phyloP scores from a whole-genome alignment of 1,140 invertebrate species.

The Caenorhabditis brenneri region DNA sequence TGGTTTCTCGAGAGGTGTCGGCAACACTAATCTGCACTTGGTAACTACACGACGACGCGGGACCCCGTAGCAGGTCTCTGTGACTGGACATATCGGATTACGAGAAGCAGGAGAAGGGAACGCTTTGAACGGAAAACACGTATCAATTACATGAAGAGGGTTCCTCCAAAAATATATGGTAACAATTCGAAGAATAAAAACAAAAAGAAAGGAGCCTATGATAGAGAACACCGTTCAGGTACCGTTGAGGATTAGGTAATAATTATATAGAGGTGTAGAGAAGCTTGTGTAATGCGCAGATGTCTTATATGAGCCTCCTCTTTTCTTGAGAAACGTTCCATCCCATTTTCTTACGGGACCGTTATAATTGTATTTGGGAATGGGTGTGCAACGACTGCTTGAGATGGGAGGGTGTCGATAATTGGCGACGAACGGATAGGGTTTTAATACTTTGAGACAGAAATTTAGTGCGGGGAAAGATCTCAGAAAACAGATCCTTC shows the following conservation, averaged over 20 bases:
- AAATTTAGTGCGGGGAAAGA: too few species aligned
- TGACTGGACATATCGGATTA: constrained; percentile 34
- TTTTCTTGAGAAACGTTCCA: background rate
- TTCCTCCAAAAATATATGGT: background rate
- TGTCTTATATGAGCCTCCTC: constrained; percentile 6
- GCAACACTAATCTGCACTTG: constrained; percentile 43
- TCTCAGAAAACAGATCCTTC: too few species aligned
- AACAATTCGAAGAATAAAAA: background rate
- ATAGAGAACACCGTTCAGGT: background rate
- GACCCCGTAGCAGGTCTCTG: constrained; percentile 2
- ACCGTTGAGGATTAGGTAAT: background rate
- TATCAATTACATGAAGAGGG: constrained; percentile 35
- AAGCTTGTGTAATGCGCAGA: constrained; percentile 34
- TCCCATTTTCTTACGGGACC: constrained; percentile 25
- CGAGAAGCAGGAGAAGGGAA: constrained; percentile 13
- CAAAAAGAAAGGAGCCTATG: background rate
- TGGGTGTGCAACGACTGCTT: constrained; percentile 33
- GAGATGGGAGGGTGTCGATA: background rate
- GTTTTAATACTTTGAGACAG: constrained; percentile 2
- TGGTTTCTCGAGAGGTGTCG: constrained; percentile 19
- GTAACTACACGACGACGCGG: constrained; percentile 38
- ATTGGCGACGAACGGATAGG: constrained; percentile 15
- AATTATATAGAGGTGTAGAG: constrained; percentile 28
- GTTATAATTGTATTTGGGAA: constrained; percentile 41
- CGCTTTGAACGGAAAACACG: constrained; percentile 28